phyloP scores from a whole-genome alignment of 1,140 invertebrate species.

The Nasonia giraulti region DNA sequence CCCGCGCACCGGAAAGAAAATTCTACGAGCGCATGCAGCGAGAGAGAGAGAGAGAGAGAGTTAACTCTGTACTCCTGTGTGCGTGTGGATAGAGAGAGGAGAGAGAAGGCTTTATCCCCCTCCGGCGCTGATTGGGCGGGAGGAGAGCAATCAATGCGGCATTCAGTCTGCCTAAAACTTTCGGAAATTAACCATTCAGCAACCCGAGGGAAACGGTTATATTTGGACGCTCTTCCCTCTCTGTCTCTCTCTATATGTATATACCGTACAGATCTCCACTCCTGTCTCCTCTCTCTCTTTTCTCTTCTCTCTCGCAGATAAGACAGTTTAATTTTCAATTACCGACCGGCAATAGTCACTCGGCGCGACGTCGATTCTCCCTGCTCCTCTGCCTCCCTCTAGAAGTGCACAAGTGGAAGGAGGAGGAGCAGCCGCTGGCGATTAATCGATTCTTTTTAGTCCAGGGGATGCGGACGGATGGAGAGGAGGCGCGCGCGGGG shows the following conservation, averaged over 20 bases:
- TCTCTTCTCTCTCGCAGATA: slow-evolving; percentile 59
- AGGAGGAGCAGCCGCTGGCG: neutral
- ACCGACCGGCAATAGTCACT: slow-evolving; percentile 54
- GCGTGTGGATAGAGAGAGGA: neutral
- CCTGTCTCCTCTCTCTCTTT: neutral
- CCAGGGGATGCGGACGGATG: neutral
- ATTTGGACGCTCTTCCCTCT: slow-evolving; percentile 56
- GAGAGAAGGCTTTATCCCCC: slow-evolving; percentile 57
- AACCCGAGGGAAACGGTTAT: slow-evolving; percentile 69
- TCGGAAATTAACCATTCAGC: slow-evolving; percentile 74
- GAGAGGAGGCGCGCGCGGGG: neutral
- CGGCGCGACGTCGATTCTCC: neutral
- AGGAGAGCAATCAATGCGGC: slow-evolving; percentile 73
- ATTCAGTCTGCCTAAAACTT: slow-evolving; percentile 72
- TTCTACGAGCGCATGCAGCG: neutral
- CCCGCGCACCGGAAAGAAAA: neutral
- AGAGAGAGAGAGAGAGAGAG: neutral
- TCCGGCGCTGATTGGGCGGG: slow-evolving; percentile 63
- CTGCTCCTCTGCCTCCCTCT: neutral
- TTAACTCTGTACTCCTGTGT: neutral
- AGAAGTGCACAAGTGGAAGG: neutral
- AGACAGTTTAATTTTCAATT: slow-evolving; percentile 73
- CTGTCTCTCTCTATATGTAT: too few species aligned
- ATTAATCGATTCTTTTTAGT: slow-evolving; percentile 39
- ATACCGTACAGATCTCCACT: too few species aligned